A percentile compares a stretch with the other conserved stretches of the same genome.
Evolutionary conservation across 2,888 invertebrate species (phyloP).

Genomic region (Galeruca laticollis): DNA sequence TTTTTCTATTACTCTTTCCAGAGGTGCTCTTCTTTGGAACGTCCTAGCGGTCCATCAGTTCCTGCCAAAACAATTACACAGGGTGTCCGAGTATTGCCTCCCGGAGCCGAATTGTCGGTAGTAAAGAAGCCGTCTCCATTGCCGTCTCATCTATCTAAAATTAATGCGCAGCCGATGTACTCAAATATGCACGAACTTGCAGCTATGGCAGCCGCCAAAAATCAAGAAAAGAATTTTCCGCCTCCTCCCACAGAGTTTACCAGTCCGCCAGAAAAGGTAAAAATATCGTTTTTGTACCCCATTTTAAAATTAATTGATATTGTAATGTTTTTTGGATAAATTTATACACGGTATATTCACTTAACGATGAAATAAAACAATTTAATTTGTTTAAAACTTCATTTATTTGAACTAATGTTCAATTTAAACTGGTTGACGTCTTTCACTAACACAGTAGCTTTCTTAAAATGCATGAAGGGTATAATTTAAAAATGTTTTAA

Average conservation of each 20-base stretch:
- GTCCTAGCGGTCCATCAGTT: slow-evolving; percentile 73
- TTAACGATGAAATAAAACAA: too few relatives aligned
- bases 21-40: slow-evolving; percentile 88
- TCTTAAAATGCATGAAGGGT: too few relatives aligned
- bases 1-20: slow-evolving; percentile 56
- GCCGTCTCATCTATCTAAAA: slow-evolving; percentile 83
- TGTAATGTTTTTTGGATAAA: too few relatives aligned
- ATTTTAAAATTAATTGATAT: too few relatives aligned
- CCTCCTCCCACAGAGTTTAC: slow-evolving; percentile 69
- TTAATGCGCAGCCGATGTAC: slow-evolving; percentile 82
- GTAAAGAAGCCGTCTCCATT: slow-evolving; percentile 75
- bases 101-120: slow-evolving; percentile 63
- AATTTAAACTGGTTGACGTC: too few relatives aligned
- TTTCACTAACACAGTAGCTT: too few relatives aligned
- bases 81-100: slow-evolving; percentile 65
- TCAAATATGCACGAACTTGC: slow-evolving; percentile 94
- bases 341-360: too few relatives aligned
- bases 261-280: slow-evolving; percentile 69
- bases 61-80: slow-evolving; percentile 70
- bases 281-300: too few relatives aligned
- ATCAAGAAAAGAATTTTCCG: slow-evolving; percentile 74
- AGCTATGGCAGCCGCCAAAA: slow-evolving; percentile 82
- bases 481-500: too few relatives aligned
- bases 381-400: too few relatives aligned
- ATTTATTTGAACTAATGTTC: too few relatives aligned